These are phyloP conservation scores for Myotis pilosus DNA, from an alignment of 2,797 vertebrate genomes.

Conservation along the genomic window DNA sequence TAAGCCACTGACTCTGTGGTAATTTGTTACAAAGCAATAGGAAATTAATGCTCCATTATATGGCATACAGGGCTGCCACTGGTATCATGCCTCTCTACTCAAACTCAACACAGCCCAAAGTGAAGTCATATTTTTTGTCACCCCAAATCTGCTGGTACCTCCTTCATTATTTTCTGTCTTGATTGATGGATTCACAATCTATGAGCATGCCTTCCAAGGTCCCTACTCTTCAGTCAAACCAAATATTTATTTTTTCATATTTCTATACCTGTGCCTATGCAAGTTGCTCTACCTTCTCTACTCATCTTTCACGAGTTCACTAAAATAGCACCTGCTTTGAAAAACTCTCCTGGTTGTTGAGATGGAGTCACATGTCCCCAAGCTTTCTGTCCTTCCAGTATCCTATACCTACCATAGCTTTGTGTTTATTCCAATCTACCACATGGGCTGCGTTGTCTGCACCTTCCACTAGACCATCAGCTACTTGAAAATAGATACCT, in stretches of 20 bases:
- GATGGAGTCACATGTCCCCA: not conserved
- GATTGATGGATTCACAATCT: not conserved
- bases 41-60: not conserved
- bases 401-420: not conserved
- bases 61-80: not conserved
- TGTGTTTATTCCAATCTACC: not conserved
- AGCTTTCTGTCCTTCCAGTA: not conserved
- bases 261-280: not conserved
- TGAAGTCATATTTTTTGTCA: not conserved
- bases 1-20: not conserved
- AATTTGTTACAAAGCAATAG: not conserved
- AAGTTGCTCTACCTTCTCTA: not conserved
- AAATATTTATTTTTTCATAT: not conserved
- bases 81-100: not conserved
- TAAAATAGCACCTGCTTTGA: not conserved
- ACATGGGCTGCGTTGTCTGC: not conserved
- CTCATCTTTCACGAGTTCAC: not conserved
- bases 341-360: not conserved
- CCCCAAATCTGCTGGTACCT: not conserved
- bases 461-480: not conserved
- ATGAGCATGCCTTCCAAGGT: not conserved
- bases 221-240: not conserved
- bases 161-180: not conserved
- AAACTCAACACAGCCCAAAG: not conserved
- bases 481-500: not conserved